phyloP scores from a whole-genome alignment of 2,113 vertebrate species.

The Callipepla californica region DNA sequence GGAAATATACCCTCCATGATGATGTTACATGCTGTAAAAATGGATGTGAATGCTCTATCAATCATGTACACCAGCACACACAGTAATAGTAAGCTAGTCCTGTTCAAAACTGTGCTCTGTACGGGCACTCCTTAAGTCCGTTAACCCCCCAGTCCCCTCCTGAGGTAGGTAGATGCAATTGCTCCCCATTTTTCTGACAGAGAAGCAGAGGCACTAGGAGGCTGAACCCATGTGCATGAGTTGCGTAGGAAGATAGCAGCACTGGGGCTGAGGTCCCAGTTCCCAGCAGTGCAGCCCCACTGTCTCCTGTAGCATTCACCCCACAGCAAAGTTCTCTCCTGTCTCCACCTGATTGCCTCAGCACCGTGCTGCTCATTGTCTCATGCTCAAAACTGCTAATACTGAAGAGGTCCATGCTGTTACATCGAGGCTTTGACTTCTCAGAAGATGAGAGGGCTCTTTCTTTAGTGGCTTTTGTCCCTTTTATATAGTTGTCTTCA shows the following conservation, averaged over 20 bases:
- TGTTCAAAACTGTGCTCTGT: not conserved
- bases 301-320: not conserved
- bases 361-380: not conserved
- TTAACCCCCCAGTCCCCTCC: not conserved
- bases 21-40: not conserved
- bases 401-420: not conserved
- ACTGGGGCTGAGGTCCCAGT: not conserved
- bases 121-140: not conserved
- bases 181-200: not conserved
- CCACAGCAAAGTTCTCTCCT: not conserved
- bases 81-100: not conserved
- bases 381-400: not conserved
- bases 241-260: not conserved
- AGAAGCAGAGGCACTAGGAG: constrained; percentile 43
- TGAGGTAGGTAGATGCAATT: constrained; percentile 40
- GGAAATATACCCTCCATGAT: not conserved
- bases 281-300: not conserved
- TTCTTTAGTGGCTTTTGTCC: not conserved
- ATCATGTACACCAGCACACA: not conserved
- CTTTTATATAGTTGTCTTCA: not conserved
- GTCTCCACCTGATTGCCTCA: not conserved
- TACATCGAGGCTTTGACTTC: not conserved
- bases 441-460: not conserved
- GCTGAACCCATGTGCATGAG: not conserved
- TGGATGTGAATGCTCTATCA: not conserved